phyloP scores from a whole-genome alignment of 2,797 vertebrate genomes.

The Coregonus ussuriensis region DNA sequence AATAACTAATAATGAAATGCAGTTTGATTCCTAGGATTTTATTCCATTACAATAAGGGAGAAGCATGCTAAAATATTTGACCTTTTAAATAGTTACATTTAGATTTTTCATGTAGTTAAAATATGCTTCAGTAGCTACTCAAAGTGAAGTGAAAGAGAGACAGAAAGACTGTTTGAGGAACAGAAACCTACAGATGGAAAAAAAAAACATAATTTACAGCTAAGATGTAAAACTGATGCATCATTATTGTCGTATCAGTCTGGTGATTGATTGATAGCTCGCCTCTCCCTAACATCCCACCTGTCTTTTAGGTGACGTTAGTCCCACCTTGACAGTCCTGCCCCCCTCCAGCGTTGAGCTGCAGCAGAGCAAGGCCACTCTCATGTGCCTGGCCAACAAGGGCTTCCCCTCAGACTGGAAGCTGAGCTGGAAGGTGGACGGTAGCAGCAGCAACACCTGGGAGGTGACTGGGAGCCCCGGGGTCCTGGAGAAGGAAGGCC shows the following conservation, averaged over 20 bases:
- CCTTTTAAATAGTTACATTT: not conserved
- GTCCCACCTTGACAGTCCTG: conserved; percentile 42
- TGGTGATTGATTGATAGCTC: too few relatives aligned
- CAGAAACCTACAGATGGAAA: too few relatives aligned
- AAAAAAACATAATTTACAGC: too few relatives aligned
- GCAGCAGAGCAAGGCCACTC: conserved; percentile 36
- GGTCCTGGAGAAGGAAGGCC: too few relatives aligned
- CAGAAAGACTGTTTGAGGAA: not conserved
- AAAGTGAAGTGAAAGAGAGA: not conserved
- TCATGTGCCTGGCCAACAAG: conserved; percentile 55
- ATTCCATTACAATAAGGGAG: not conserved
- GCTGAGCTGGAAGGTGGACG: conserved; percentile 45
- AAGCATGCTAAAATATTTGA: not conserved
- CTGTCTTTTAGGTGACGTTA: not conserved
- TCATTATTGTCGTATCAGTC: too few relatives aligned
- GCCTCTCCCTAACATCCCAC: not conserved
- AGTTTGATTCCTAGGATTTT: not conserved
- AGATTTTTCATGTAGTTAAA: too few relatives aligned
- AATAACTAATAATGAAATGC: not conserved
- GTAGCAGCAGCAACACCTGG: too few relatives aligned
- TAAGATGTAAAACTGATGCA: too few relatives aligned
- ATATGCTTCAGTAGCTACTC: not conserved
- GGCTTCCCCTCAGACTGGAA: conserved; percentile 60
- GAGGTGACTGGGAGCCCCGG: not conserved
- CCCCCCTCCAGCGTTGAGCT: conserved; percentile 45